Conservation (phyloP, 2,797 vertebrate species). For the Gallinago stenura region DNA sequence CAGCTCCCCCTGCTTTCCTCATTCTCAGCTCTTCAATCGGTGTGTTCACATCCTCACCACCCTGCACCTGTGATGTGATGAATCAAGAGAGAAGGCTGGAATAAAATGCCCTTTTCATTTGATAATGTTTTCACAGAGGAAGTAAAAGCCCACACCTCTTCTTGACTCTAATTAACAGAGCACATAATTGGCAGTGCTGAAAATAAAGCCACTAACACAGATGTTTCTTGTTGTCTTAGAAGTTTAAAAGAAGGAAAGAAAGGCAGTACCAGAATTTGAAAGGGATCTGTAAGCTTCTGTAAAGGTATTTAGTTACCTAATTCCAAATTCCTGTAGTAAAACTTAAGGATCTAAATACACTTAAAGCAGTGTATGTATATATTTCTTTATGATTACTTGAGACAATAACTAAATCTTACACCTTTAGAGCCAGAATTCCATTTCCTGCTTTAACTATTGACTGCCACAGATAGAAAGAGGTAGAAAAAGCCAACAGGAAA, state of each 20-base stretch:
- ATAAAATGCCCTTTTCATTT: not conserved
- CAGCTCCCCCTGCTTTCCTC: not conserved
- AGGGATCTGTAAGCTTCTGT: not conserved
- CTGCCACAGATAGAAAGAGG: not conserved
- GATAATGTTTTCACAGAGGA: not conserved
- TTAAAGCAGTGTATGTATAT: not conserved
- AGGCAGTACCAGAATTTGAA: not conserved
- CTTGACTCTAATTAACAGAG: constrained; percentile 32
- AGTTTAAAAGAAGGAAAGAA: not conserved
- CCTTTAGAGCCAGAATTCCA: not conserved
- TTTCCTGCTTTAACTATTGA: not conserved
- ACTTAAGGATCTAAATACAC: not conserved
- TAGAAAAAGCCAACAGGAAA: not conserved
- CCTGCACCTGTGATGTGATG: not conserved
- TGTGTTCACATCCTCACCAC: not conserved
- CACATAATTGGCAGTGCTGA: not conserved
- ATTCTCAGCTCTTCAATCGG: not conserved
- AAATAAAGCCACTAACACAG: not conserved
- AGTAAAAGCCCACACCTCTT: constrained; percentile 14
- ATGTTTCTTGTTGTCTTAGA: constrained; percentile 14
- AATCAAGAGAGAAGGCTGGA: not conserved
- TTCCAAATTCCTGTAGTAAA: not conserved
- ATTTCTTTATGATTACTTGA: not conserved
- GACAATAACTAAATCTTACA: not conserved
- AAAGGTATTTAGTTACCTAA: not conserved